Evolutionary conservation across 2,797 vertebrate species (phyloP).

Genomic region (Micropoecilia bifurca): DNA sequence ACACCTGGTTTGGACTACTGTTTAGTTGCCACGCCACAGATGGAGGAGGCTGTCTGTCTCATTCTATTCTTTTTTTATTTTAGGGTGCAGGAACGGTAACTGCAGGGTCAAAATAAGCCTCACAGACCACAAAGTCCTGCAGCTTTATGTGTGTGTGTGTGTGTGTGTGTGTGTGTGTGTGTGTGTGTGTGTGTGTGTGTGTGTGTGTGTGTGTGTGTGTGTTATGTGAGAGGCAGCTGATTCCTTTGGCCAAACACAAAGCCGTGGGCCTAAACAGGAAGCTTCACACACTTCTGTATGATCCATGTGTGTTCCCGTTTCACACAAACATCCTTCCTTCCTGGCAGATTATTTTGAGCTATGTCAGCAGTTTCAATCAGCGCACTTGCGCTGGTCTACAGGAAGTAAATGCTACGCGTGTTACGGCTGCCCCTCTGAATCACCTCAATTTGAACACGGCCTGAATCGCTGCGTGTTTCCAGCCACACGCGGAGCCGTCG

Average conservation of each 20-base stretch:
- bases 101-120: slow-evolving; percentile 15
- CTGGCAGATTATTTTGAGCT: slow-evolving; percentile 68
- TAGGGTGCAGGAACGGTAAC: slow-evolving; percentile 26
- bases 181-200: not conserved
- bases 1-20: slow-evolving; percentile 27
- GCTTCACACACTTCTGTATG: slow-evolving; percentile 51
- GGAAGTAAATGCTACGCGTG: not conserved
- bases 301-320: slow-evolving; percentile 56
- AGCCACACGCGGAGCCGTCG: slow-evolving; percentile 5
- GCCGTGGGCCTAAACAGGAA: slow-evolving; percentile 66
- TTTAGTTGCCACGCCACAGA: slow-evolving; percentile 33
- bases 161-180: not conserved
- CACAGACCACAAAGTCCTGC: not conserved
- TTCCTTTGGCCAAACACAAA: slow-evolving; percentile 56
- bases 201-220: not conserved
- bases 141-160: not conserved
- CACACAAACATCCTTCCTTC: slow-evolving; percentile 83
- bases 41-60: slow-evolving; percentile 19
- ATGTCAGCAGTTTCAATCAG: slow-evolving; percentile 65
- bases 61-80: slow-evolving; percentile 1
- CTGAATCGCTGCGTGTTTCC: not conserved
- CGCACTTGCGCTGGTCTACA: slow-evolving; percentile 6
- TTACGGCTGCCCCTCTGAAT: slow-evolving; percentile 44
- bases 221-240: slow-evolving; percentile 29
- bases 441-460: slow-evolving; percentile 9